Evolutionary conservation across 2,888 invertebrate genomes (phyloP).

Genomic region (Tortrix viridana): DNA sequence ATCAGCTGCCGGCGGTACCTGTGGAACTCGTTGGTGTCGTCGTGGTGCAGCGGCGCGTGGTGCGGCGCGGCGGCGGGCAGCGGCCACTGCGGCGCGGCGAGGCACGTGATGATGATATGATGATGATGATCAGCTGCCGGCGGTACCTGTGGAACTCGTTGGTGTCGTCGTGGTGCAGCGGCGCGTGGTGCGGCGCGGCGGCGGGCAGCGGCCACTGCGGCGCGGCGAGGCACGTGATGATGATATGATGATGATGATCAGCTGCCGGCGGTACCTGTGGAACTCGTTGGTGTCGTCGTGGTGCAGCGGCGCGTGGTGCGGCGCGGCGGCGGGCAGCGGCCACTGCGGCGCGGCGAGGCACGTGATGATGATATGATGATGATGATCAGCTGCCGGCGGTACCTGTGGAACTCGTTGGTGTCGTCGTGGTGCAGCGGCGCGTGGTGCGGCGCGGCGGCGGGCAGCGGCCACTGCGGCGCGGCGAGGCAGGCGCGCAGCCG

Average conservation of each 20-base stretch:
- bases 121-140: constrained; percentile 68
- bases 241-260: too few relatives aligned
- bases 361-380: too few relatives aligned
- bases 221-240: constrained; percentile 60
- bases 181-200: constrained; percentile 89
- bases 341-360: too few relatives aligned
- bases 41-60: constrained; percentile 96
- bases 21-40: constrained; percentile 97
- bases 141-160: constrained; percentile 94
- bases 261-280: too few relatives aligned
- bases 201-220: constrained; percentile 2
- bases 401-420: constrained; percentile 95
- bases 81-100: constrained; percentile 77
- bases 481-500: constrained; percentile 93
- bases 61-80: constrained; percentile 92
- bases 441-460: constrained; percentile 93
- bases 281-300: too few relatives aligned
- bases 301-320: too few relatives aligned
- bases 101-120: constrained; percentile 55
- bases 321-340: too few relatives aligned
- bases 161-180: constrained; percentile 97
- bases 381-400: not conserved
- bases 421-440: constrained; percentile 98
- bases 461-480: constrained; percentile 97
- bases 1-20: constrained; percentile 67